Conservation (phyloP, 2,113 vertebrate species). For the human (Homo sapiens) region DNA sequence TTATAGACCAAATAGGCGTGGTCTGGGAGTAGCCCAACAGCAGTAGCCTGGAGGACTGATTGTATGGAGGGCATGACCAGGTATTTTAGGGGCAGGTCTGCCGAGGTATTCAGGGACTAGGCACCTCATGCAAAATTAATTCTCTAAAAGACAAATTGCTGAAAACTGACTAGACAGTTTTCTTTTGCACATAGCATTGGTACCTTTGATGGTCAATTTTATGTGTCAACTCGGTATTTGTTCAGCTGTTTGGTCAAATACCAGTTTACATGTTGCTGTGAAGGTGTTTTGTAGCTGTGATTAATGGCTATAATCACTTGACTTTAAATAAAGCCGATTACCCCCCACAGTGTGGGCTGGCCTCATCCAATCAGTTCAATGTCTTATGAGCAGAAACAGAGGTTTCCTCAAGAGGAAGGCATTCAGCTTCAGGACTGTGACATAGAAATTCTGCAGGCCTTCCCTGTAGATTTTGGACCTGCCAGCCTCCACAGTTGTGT, state of each 20-base stretch:
- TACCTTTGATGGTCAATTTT: background rate
- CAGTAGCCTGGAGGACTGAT: background rate
- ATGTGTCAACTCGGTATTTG: background rate
- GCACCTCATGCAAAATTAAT: background rate
- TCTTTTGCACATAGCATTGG: background rate
- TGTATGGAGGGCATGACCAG: background rate
- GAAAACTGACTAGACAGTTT: background rate
- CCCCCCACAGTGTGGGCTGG: background rate
- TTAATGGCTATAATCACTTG: background rate
- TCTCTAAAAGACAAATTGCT: background rate
- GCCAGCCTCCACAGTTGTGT: background rate
- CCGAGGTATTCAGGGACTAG: background rate
- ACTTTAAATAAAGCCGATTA: background rate
- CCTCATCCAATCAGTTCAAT: background rate
- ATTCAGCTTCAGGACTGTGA: background rate
- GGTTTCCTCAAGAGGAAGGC: background rate
- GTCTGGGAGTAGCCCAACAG: background rate
- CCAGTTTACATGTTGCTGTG: background rate
- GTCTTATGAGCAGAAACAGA: background rate
- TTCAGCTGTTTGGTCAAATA: background rate
- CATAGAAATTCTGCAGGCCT: background rate
- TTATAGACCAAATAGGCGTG: background rate
- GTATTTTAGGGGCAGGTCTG: background rate
- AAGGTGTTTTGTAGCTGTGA: background rate
- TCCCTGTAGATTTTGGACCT: constrained; percentile 38